phyloP scores from a whole-genome alignment of 2,888 invertebrate genomes.

The Zhuqinia jingwanae region DNA sequence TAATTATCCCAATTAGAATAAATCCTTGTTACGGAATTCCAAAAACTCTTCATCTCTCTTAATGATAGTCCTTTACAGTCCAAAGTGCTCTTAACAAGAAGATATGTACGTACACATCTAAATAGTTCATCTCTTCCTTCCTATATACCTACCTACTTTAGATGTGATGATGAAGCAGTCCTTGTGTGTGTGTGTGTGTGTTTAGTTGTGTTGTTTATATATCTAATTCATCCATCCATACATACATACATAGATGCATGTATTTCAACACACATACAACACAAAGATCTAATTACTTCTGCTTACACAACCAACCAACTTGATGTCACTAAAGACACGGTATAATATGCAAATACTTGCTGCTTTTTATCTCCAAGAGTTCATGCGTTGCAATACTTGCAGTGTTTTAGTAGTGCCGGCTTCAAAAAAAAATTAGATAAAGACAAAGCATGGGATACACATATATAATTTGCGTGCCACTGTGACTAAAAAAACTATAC shows the following conservation, averaged over 20 bases:
- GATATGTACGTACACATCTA: background rate
- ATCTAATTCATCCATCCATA: no score
- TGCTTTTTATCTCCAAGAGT: slow-evolving; percentile 50
- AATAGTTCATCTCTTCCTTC: no score
- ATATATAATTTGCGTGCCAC: no score
- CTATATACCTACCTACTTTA: background rate
- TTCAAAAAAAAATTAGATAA: slow-evolving; percentile 60
- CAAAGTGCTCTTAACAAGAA: slow-evolving; percentile 63
- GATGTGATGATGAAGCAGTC: background rate
- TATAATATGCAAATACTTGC: slow-evolving; percentile 66
- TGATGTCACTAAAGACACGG: slow-evolving; percentile 69
- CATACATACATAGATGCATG: background rate
- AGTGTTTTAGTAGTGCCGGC: slow-evolving; percentile 59
- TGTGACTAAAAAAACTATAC: background rate
- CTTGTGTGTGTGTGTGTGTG: background rate
- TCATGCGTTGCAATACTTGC: slow-evolving; percentile 44
- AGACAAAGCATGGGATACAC: slow-evolving; percentile 54
- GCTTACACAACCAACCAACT: slow-evolving; percentile 65
- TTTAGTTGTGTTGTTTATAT: no score
- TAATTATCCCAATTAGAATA: slow-evolving; percentile 73
- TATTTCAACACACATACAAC: background rate
- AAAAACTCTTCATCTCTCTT: slow-evolving; percentile 71
- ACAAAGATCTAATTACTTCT: slow-evolving; percentile 66
- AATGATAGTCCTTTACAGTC: slow-evolving; percentile 70
- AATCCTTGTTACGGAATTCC: slow-evolving; percentile 73